These are phyloP conservation scores for Epistrophe eligans DNA, from an alignment of 2,888 invertebrate species.

Conservation along the genomic window DNA sequence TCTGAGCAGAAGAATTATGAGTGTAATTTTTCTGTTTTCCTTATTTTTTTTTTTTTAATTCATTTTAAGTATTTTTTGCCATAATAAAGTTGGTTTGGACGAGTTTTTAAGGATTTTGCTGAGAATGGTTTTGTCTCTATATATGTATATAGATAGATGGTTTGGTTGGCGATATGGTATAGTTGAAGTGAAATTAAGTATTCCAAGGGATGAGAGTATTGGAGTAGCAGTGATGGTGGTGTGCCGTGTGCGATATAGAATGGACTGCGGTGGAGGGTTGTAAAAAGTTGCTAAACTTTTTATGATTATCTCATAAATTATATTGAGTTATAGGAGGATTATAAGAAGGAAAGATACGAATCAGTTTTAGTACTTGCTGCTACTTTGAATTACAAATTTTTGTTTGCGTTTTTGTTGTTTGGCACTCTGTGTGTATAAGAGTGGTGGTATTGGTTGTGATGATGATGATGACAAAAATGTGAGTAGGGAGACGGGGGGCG, in stretches of 20 bases:
- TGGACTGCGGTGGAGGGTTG: constrained; percentile 41
- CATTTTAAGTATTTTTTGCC: constrained; percentile 35
- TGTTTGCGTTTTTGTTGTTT: constrained; percentile 37
- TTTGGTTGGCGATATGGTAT: constrained; percentile 2
- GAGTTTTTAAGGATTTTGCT: constrained; percentile 41
- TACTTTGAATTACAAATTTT: constrained; percentile 73
- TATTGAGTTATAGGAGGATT: constrained; percentile 70
- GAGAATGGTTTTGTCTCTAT: constrained; percentile 19
- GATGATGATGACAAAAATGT: background rate
- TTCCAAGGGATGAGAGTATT: constrained; percentile 16
- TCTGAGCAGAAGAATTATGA: constrained; percentile 69
- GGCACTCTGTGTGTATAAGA: background rate
- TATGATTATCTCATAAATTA: constrained; percentile 73
- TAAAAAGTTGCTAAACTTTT: constrained; percentile 74
- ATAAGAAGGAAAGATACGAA: constrained; percentile 69
- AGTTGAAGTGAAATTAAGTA: constrained; percentile 66
- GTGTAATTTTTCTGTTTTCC: constrained; percentile 65
- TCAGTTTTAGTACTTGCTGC: constrained; percentile 67
- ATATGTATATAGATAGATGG: background rate
- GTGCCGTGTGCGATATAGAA: background rate
- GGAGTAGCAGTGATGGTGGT: background rate
- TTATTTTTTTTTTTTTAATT: constrained; percentile 33
- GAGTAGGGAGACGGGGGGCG: background rate
- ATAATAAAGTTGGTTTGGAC: constrained; percentile 48
- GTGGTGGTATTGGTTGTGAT: background rate